A percentile compares a stretch with the other conserved stretches of the same genome.
Conservation (phyloP, 2,797 vertebrate genomes). For the Hyperoplus immaculatus region DNA sequence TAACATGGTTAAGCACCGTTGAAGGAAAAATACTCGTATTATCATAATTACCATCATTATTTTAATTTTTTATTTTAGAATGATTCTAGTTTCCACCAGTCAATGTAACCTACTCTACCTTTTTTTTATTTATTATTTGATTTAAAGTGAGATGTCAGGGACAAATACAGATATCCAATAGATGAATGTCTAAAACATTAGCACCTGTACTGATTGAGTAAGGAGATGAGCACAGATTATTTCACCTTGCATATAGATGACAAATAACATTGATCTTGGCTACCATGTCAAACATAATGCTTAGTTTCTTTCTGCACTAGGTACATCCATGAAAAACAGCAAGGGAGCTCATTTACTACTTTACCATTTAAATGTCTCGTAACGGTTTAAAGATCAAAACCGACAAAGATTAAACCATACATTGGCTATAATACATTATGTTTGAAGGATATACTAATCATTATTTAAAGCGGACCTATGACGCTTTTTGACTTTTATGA, state of each 20-base stretch:
- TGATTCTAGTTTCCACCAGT: not conserved
- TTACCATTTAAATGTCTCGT: not conserved
- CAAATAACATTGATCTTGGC: slow-evolving; percentile 20
- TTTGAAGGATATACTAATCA: too few species aligned
- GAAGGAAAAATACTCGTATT: not conserved
- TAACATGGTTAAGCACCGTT: not conserved
- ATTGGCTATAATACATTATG: not conserved
- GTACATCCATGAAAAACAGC: slow-evolving; percentile 32
- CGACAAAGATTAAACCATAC: not conserved
- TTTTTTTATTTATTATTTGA: too few species aligned
- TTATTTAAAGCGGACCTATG: too few species aligned
- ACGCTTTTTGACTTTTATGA: too few species aligned
- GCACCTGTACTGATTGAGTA: not conserved
- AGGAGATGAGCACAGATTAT: not conserved
- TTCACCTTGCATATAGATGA: slow-evolving; percentile 13
- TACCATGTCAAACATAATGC: slow-evolving; percentile 8
- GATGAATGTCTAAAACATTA: not conserved
- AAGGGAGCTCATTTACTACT: not conserved
- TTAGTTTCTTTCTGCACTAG: slow-evolving; percentile 14
- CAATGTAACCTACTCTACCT: not conserved
- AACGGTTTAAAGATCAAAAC: slow-evolving; percentile 23
- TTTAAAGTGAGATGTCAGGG: not conserved
- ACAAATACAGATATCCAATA: slow-evolving; percentile 9
- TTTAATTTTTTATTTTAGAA: not conserved
- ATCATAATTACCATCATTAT: slow-evolving; percentile 13